These are phyloP conservation scores for Melanotaenia pygmaea DNA, from an alignment of 2,797 vertebrate species.

Conservation along the genomic window DNA sequence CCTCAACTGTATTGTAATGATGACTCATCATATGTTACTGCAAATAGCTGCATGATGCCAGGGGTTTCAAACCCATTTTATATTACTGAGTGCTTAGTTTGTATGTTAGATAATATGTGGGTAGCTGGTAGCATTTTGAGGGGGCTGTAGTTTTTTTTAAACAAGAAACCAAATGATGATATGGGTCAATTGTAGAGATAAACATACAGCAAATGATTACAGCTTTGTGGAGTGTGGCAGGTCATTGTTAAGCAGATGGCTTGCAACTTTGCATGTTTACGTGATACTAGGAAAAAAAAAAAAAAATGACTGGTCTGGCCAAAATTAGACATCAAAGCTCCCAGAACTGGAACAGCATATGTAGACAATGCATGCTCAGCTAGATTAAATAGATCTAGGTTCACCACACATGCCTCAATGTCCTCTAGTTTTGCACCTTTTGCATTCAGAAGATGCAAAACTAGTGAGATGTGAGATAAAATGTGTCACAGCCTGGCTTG, in stretches of 20 bases:
- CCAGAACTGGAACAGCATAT: not conserved
- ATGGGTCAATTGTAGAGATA: not conserved
- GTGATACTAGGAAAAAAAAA: not conserved
- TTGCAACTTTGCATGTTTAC: not conserved
- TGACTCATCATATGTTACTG: conserved; percentile 53
- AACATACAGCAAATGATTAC: not conserved
- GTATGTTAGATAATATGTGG: conserved; percentile 21
- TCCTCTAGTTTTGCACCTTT: not conserved
- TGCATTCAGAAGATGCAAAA: not conserved
- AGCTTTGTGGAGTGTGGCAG: not conserved
- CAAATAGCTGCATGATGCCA: conserved; percentile 44
- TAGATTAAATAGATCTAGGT: not conserved
- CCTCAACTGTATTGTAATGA: conserved; percentile 23
- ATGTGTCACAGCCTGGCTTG: not conserved
- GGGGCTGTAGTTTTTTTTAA: not conserved
- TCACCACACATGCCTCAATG: not conserved
- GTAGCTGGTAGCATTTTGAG: conserved; percentile 9
- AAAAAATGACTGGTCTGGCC: not conserved
- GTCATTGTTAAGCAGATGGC: not conserved
- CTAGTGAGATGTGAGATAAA: not conserved
- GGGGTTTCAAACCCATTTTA: conserved; percentile 26
- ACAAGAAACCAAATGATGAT: not conserved
- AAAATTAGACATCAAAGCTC: not conserved
- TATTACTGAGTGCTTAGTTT: conserved; percentile 20
- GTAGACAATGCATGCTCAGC: not conserved